Conservation (phyloP, 2,888 invertebrate species). For the Cephalotes varians region DNA sequence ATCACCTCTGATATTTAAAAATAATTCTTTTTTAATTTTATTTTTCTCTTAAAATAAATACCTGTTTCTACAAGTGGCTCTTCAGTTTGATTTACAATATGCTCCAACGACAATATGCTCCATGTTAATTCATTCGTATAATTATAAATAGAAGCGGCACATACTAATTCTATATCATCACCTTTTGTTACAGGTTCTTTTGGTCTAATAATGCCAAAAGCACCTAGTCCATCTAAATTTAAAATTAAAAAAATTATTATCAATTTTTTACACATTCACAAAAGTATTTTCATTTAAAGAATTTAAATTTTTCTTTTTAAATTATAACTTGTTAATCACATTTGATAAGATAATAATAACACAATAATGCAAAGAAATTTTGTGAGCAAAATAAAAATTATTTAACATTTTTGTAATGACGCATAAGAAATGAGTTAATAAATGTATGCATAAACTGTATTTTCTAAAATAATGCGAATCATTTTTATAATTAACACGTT, state of each 20-base stretch:
- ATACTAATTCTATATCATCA: conserved; percentile 87
- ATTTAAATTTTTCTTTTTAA: too few species aligned
- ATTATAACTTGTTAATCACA: too few species aligned
- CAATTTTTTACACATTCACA: background rate
- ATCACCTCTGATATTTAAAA: background rate
- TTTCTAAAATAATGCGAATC: background rate
- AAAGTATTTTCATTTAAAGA: too few species aligned
- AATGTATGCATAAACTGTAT: background rate
- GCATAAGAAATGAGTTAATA: background rate
- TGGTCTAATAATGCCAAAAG: conserved; percentile 84
- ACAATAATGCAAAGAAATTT: background rate
- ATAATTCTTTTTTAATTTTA: background rate
- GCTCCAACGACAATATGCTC: conserved; percentile 87
- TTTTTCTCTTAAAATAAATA: conserved; percentile 52
- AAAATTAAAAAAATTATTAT: conserved; percentile 24
- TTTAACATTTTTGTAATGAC: background rate
- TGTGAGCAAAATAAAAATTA: background rate
- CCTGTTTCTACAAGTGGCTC: conserved; percentile 69
- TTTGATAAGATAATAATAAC: background rate
- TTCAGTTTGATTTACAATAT: conserved; percentile 61
- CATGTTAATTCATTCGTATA: conserved; percentile 86
- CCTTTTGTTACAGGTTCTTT: conserved; percentile 85
- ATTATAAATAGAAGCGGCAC: conserved; percentile 87
- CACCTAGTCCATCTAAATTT: conserved; percentile 85
- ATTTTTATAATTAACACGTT: background rate